Conservation (phyloP, 2,113 vertebrate genomes). For the Cyanoramphus novaezelandiae region DNA sequence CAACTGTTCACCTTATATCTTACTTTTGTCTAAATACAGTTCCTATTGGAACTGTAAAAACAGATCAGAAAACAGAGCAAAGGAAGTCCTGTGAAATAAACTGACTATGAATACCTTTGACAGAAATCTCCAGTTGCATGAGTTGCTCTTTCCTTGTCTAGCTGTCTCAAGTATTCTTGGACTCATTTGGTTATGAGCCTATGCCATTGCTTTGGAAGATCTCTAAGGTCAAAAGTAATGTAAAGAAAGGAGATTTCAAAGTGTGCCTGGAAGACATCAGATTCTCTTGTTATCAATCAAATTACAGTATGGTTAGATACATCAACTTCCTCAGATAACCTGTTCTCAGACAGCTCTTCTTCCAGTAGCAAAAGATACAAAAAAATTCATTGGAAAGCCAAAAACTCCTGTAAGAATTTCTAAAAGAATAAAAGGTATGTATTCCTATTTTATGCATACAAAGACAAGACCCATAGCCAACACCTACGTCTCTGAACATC, state of each 20-base stretch:
- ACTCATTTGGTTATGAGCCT: background rate
- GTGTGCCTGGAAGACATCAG: constrained; percentile 2
- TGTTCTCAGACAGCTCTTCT: background rate
- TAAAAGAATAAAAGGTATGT: background rate
- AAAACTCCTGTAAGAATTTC: background rate
- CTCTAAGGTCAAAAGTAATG: constrained; percentile 18
- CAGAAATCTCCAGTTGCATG: background rate
- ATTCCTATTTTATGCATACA: background rate
- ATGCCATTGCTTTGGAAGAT: background rate
- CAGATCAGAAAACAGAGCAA: constrained; percentile 2
- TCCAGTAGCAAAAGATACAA: background rate
- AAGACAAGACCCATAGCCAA: background rate
- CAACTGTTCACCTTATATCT: background rate
- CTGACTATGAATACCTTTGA: background rate
- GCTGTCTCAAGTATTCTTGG: background rate
- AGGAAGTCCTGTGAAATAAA: background rate
- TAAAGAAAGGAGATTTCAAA: constrained; percentile 44
- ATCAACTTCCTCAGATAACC: background rate
- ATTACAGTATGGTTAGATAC: background rate
- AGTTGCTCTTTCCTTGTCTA: background rate
- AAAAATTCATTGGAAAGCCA: background rate
- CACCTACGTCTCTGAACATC: background rate
- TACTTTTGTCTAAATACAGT: background rate
- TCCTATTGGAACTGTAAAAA: background rate
- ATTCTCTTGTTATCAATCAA: constrained; percentile 44